Evolutionary conservation across 2,888 invertebrate species (phyloP), one percentile per base, ranked within the genome.

Genomic region (Iselma pallidipennis): DNA sequence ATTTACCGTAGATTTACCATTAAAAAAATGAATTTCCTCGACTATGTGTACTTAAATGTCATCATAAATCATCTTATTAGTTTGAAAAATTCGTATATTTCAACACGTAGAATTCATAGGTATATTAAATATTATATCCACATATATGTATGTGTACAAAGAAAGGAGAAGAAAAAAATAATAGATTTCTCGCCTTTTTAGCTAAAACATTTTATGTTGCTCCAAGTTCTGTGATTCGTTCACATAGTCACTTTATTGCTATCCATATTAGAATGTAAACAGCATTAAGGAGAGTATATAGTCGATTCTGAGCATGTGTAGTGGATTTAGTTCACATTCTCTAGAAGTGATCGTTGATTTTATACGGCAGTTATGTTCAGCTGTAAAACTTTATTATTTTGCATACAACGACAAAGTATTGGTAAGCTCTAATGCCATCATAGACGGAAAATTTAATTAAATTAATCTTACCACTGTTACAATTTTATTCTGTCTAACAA

Each of bases 281-380:
- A 61, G 61, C 61, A 61, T 64, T 64, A 64, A 57, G 55, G 60
- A 59, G 52, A 49, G 59, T 19, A 63, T 59, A 60, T 57, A 55
- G 59, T 56, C 64, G 49, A 61, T 64, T 64, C 55, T 25, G 57
- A 64, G 64, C 64, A 64, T 64, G 64, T 64, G 64, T 64, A 61
- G 49, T 42, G 64, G 64, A 64, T 64, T 61, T 64, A 64, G 61
- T 59, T 64, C 60, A 33, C 57, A 63, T 60, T 63, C 56, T 49
- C 54, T 61, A 37, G 55, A 58, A 61, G 58, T 61, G 64, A 61
- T 64, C 60, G 57, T 59, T 64, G 64, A 64, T 64, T 64, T 63
- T 63, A 63, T 63, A 59, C 45, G 63, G 59, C 49, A 60, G 57
- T 63, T 53, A 60, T 53, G 55, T 45, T n/a, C 57, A 57, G 45